Percentiles rank a stretch among this genome's conserved stretches.
Conservation (phyloP, 92 coral and sea anemone genomes). For the Isaurus tuberculatus region DNA sequence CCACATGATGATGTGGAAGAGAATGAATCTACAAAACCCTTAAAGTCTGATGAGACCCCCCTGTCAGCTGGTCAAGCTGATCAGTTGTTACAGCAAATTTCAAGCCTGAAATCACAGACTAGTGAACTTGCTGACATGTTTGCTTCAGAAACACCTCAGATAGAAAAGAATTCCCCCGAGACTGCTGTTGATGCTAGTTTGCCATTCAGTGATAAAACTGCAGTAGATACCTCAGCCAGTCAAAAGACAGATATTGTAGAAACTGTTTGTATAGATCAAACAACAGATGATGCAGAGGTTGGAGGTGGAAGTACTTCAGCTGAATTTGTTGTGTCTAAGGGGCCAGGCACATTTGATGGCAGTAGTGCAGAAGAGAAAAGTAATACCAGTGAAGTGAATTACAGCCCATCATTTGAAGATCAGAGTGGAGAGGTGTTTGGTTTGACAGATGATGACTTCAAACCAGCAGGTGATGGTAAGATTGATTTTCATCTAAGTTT, state of each 20-base stretch:
- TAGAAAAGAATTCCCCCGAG: neutral
- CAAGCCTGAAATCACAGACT: slow-evolving; percentile 41
- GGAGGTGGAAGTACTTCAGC: neutral
- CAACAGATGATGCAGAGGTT: neutral
- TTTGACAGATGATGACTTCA: slow-evolving; percentile 37
- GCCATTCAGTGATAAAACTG: neutral
- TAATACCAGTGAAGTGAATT: neutral
- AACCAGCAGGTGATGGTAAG: slow-evolving; percentile 30
- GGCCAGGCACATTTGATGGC: neutral
- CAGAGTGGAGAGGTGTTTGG: slow-evolving; percentile 23
- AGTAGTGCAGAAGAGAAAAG: neutral
- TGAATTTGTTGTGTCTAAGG: neutral
- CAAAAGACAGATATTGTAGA: neutral
- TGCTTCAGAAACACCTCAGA: slow-evolving; percentile 25
- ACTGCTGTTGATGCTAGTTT: neutral
- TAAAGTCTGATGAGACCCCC: slow-evolving; percentile 2
- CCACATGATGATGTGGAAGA: slow-evolving; percentile 69
- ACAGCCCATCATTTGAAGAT: neutral
- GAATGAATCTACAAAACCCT: slow-evolving; percentile 23
- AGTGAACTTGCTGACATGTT: slow-evolving; percentile 24
- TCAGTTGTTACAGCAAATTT: slow-evolving; percentile 14
- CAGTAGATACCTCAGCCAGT: neutral
- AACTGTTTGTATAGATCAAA: neutral
- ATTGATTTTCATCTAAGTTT: neutral
- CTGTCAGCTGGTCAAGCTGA: slow-evolving; percentile 33